Percentiles rank a stretch among this genome's conserved stretches.
Evolutionary conservation across 2,797 vertebrate species (phyloP).

Genomic region (Sebastes elongatus): DNA sequence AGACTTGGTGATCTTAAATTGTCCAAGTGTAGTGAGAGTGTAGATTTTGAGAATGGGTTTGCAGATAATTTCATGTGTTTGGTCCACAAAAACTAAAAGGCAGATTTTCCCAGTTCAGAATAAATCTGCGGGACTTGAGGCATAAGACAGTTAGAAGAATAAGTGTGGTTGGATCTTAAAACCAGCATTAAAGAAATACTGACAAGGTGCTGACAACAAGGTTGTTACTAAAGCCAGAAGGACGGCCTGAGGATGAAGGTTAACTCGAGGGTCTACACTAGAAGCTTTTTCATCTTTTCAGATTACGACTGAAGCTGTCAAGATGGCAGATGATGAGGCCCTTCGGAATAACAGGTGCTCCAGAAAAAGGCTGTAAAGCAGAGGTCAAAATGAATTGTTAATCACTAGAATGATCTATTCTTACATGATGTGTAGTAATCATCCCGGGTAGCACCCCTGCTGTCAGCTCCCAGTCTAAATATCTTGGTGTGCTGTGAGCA

Average conservation of each 20-base stretch:
- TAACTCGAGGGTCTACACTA: slow-evolving; percentile 4
- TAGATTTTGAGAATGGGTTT: too few species aligned
- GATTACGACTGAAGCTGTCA: slow-evolving; percentile 39
- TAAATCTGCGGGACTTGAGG: too few species aligned
- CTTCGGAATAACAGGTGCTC: slow-evolving; percentile 22
- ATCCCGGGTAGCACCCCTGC: background rate
- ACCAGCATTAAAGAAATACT: slow-evolving; percentile 4
- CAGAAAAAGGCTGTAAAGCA: slow-evolving; percentile 7
- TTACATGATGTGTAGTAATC: slow-evolving; percentile 8
- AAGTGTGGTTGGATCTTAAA: slow-evolving; percentile 10
- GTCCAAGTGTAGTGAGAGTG: too few species aligned
- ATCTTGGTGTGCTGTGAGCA: slow-evolving; percentile 3
- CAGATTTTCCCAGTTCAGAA: too few species aligned
- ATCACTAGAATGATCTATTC: slow-evolving; percentile 9
- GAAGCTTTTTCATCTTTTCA: slow-evolving; percentile 33
- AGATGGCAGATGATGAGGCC: slow-evolving; percentile 18
- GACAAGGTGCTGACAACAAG: slow-evolving; percentile 11
- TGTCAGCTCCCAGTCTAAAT: background rate
- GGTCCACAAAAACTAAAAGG: too few species aligned
- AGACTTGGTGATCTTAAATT: too few species aligned
- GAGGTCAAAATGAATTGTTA: slow-evolving; percentile 22
- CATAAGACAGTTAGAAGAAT: too few species aligned
- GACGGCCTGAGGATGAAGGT: slow-evolving; percentile 14
- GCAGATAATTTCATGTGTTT: too few species aligned
- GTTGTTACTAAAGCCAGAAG: background rate